Conservation (phyloP, 2,113 vertebrate species). For the rabbit (Oryctolagus cuniculus) region DNA sequence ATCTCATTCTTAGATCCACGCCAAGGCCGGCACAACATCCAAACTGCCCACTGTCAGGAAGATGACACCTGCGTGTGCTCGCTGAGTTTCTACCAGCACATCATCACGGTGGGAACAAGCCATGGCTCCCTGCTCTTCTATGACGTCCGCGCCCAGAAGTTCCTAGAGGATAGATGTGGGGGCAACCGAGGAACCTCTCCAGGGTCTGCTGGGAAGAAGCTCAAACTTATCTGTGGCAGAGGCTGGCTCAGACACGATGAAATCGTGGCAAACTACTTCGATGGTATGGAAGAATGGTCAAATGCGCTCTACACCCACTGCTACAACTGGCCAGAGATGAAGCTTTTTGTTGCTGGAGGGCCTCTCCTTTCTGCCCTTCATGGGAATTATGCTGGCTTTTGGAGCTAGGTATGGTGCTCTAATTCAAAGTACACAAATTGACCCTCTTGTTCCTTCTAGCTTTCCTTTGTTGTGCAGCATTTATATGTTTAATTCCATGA, state of each 20-base stretch:
- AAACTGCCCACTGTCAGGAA: slow-evolving; percentile 93
- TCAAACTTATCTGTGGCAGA: slow-evolving; percentile 95
- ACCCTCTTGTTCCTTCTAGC: neutral
- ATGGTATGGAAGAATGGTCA: slow-evolving; percentile 92
- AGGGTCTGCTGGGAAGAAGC: slow-evolving; percentile 89
- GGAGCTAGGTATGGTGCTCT: slow-evolving; percentile 90
- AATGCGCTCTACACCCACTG: slow-evolving; percentile 98
- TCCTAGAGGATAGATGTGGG: slow-evolving; percentile 90
- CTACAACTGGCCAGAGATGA: slow-evolving; percentile 96
- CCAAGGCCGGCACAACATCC: slow-evolving; percentile 91
- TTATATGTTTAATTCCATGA: neutral
- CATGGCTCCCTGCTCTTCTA: slow-evolving; percentile 96
- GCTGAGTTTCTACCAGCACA: slow-evolving; percentile 96
- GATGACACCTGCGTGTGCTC: slow-evolving; percentile 95
- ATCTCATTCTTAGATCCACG: slow-evolving; percentile 96
- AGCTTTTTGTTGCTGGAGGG: slow-evolving; percentile 97
- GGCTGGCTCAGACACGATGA: slow-evolving; percentile 98
- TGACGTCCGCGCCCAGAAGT: slow-evolving; percentile 94
- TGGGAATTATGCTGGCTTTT: slow-evolving; percentile 97
- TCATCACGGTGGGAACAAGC: slow-evolving; percentile 96
- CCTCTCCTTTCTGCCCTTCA: slow-evolving; percentile 96
- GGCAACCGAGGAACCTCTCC: slow-evolving; percentile 82
- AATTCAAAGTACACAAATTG: neutral
- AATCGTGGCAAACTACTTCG: slow-evolving; percentile 97
- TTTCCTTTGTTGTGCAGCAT: neutral